Evolutionary conservation across 2,113 vertebrate genomes (phyloP).

Genomic region (Nerophis ophidion): DNA sequence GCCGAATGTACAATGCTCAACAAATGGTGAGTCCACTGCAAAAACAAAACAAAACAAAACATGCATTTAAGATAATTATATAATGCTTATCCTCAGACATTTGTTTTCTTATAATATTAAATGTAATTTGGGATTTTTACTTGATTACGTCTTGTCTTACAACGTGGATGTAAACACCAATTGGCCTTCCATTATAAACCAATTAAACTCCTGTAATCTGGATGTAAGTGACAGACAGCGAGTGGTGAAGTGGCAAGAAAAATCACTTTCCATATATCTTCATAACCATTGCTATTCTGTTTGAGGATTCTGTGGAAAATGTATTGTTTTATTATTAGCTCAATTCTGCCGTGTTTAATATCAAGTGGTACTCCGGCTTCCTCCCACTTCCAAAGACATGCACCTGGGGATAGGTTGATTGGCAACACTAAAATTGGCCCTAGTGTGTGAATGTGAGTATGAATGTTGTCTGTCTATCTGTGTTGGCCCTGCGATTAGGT

Average conservation of each 20-base stretch:
- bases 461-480: no score
- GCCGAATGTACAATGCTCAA: conserved; percentile 27
- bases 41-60: no score
- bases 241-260: not conserved
- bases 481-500: no score
- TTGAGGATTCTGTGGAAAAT: not conserved
- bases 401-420: no score
- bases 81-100: not conserved
- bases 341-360: not conserved
- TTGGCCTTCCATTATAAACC: conserved; percentile 45
- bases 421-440: no score
- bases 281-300: not conserved
- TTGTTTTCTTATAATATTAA: not conserved
- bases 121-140: not conserved
- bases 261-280: not conserved
- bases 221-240: conserved; percentile 7
- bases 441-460: no score
- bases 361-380: no score
- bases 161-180: conserved; percentile 40
- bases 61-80: not conserved
- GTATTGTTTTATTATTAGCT: not conserved
- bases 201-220: conserved; percentile 60
- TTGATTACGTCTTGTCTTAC: conserved; percentile 27
- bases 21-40: conserved; percentile 46
- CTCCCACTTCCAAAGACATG: no score